Percentiles rank a stretch among this genome's conserved stretches.
Evolutionary conservation across 2,113 vertebrate species (phyloP).

Genomic region (Stigmatopora argus): DNA sequence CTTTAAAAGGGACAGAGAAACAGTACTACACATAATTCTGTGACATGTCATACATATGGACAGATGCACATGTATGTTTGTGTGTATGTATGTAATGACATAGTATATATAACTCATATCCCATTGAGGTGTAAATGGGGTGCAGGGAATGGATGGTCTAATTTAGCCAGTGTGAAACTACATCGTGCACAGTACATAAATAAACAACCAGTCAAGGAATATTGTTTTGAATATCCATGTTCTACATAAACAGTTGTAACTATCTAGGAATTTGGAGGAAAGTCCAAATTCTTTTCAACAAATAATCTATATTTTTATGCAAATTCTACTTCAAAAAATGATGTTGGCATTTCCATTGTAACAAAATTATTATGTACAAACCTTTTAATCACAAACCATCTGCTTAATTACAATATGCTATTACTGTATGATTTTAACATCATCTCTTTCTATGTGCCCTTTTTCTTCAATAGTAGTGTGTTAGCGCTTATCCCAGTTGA

Average conservation of each 20-base stretch:
- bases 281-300: conserved; percentile 38
- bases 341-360: neutral
- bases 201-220: neutral
- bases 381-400: too few species aligned
- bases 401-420: too few species aligned
- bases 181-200: conserved; percentile 12
- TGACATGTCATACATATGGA: neutral
- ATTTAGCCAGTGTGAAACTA: conserved; percentile 15
- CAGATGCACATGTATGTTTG: neutral
- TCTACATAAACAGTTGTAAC: conserved; percentile 43
- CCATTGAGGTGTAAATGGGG: conserved; percentile 29
- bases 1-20: conserved; percentile 12
- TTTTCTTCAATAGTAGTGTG: too few species aligned
- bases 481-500: too few species aligned
- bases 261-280: conserved; percentile 29
- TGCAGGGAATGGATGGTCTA: conserved; percentile 34
- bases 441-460: too few species aligned
- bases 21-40: neutral
- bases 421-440: too few species aligned
- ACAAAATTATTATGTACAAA: neutral
- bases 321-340: conserved; percentile 30
- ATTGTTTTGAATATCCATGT: conserved; percentile 36
- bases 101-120: neutral
- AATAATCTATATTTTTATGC: conserved; percentile 36
- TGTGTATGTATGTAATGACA: neutral